A percentile compares a stretch with the other conserved stretches of the same genome.
Conservation (phyloP, 2,113 vertebrate species). For the Atlantisia rogersi region DNA sequence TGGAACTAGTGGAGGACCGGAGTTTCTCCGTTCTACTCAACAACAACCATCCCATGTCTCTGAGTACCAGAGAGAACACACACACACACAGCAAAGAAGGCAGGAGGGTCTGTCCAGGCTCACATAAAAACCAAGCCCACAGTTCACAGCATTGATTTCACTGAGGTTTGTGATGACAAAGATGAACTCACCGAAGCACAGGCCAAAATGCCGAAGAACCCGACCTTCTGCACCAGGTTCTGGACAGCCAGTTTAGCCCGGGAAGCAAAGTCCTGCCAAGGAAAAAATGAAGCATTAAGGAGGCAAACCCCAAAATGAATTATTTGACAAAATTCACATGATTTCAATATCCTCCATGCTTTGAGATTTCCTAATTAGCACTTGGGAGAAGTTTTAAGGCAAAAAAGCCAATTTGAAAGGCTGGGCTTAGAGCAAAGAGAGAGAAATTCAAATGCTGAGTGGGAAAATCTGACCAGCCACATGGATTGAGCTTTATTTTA, state of each 20-base stretch:
- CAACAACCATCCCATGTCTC: neutral
- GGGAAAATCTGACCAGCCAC: neutral
- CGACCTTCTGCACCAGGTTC: conserved; percentile 96
- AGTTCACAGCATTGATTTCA: neutral
- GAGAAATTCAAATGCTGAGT: neutral
- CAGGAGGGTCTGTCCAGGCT: accelerated
- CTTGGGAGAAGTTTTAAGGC: neutral
- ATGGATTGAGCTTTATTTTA: neutral
- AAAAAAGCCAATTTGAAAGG: neutral
- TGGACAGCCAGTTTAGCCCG: conserved; percentile 93
- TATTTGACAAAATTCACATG: accelerated
- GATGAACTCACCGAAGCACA: conserved; percentile 90
- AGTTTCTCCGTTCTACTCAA: neutral
- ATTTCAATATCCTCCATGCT: neutral
- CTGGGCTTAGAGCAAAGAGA: neutral
- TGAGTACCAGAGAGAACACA: neutral
- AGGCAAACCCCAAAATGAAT: neutral
- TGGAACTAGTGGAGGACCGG: neutral
- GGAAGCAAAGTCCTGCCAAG: conserved; percentile 88
- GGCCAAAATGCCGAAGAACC: conserved; percentile 94
- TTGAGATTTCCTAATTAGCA: neutral
- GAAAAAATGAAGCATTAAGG: neutral
- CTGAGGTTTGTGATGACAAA: neutral
- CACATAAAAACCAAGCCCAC: neutral
- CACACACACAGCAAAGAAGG: neutral